Evolutionary conservation across 2,797 vertebrate species (phyloP).

Genomic region (Chaetodon trifasciatus): DNA sequence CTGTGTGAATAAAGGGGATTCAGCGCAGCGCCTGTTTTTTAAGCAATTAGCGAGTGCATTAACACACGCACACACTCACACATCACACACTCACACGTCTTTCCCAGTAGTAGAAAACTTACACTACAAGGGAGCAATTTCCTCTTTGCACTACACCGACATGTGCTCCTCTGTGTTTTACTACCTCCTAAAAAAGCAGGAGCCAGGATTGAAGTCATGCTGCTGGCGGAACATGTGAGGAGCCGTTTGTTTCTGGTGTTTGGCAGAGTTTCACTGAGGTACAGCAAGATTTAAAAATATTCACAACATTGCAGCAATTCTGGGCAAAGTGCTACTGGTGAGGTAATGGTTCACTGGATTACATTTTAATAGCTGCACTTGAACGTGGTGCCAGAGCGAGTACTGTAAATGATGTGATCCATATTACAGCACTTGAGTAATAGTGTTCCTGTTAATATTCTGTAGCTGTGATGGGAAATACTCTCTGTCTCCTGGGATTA

Average conservation of each 20-base stretch:
- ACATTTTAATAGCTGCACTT: conserved; percentile 72
- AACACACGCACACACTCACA: conserved; percentile 11
- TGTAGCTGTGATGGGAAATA: conserved; percentile 61
- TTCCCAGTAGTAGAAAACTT: conserved; percentile 61
- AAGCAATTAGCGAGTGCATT: conserved; percentile 50
- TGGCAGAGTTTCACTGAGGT: conserved; percentile 71
- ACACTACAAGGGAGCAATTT: conserved; percentile 71
- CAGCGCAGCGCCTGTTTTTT: neutral
- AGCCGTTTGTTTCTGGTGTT: conserved; percentile 70
- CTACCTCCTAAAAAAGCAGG: conserved; percentile 67
- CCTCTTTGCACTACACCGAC: conserved; percentile 63
- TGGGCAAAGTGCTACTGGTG: conserved; percentile 75
- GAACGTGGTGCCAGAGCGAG: conserved; percentile 59
- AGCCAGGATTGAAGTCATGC: conserved; percentile 82
- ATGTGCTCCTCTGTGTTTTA: conserved; percentile 72
- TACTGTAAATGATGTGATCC: conserved; percentile 76
- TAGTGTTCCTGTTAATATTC: conserved; percentile 60
- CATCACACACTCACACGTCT: conserved; percentile 27
- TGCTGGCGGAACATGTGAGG: conserved; percentile 77
- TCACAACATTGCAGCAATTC: conserved; percentile 75
- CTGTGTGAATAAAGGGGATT: neutral
- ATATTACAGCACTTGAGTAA: conserved; percentile 55
- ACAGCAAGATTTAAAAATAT: conserved; percentile 76
- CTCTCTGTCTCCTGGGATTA: conserved; percentile 25
- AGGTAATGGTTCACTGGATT: conserved; percentile 81